Evolutionary conservation across 2,888 invertebrate species (phyloP).

Genomic region (Didymodactylos carnosus): DNA sequence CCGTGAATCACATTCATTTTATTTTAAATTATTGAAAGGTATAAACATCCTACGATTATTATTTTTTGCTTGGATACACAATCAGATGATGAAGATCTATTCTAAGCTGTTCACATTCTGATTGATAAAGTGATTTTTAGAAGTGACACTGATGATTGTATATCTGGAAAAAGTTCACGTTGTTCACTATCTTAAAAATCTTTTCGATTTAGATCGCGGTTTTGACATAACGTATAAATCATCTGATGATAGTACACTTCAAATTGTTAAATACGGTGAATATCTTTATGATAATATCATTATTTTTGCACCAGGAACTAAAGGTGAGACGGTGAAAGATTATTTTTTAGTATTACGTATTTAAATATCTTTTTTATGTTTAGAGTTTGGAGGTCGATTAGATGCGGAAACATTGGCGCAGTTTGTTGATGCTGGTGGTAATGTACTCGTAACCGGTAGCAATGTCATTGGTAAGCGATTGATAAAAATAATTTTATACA

Average conservation of each 20-base stretch:
- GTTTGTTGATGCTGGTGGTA: conserved; percentile 74
- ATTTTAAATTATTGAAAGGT: conserved; percentile 50
- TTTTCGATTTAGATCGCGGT: conserved; percentile 53
- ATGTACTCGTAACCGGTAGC: conserved; percentile 76
- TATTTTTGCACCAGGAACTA: conserved; percentile 81
- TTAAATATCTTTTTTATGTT: conserved; percentile 9
- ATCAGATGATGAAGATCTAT: background rate
- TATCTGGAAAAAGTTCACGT: background rate
- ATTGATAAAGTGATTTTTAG: background rate
- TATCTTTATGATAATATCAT: conserved; percentile 81
- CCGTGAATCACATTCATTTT: conserved; percentile 85
- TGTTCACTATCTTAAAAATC: background rate
- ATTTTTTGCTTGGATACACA: background rate
- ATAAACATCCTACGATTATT: background rate
- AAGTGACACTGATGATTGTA: background rate
- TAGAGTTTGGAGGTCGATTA: conserved; percentile 38
- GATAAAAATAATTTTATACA: too few relatives aligned
- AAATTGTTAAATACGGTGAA: conserved; percentile 82
- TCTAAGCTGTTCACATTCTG: background rate
- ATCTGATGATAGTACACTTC: conserved; percentile 72
- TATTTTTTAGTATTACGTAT: background rate
- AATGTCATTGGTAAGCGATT: conserved; percentile 45
- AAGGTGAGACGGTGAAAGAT: conserved; percentile 37
- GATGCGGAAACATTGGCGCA: conserved; percentile 67
- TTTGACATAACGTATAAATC: conserved; percentile 70